Conservation (phyloP, 1,140 invertebrate species). For the Berghia stephanieae region DNA sequence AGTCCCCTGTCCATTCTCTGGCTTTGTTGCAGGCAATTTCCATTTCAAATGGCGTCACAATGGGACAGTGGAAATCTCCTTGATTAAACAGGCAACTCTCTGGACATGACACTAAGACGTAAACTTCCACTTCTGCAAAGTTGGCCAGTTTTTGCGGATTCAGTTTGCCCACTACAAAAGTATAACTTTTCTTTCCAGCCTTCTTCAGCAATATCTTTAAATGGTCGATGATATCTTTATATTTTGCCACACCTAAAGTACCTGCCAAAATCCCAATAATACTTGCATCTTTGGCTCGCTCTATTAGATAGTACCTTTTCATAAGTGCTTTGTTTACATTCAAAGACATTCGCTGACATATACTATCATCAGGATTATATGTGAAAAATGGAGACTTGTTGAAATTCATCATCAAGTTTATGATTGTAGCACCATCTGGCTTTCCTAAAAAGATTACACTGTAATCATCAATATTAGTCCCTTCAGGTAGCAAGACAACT, state of each 20-base stretch:
- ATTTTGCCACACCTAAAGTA: constrained; percentile 84
- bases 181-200: constrained; percentile 85
- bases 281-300: constrained; percentile 88
- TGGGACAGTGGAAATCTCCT: constrained; percentile 87
- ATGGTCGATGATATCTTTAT: constrained; percentile 79
- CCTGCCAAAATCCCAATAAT: constrained; percentile 88
- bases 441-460: constrained; percentile 72
- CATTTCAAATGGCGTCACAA: constrained; percentile 91
- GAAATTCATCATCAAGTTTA: constrained; percentile 70
- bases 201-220: constrained; percentile 78
- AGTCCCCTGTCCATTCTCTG: constrained; percentile 72
- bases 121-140: constrained; percentile 90
- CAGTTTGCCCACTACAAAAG: constrained; percentile 91
- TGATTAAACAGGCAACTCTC: constrained; percentile 84
- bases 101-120: constrained; percentile 88
- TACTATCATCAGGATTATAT: constrained; percentile 60
- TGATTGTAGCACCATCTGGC: constrained; percentile 66
- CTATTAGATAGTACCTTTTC: constrained; percentile 82
- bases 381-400: constrained; percentile 64
- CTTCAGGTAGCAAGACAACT: constrained; percentile 42
- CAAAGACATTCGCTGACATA: constrained; percentile 50
- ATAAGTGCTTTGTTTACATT: constrained; percentile 71
- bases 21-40: constrained; percentile 83
- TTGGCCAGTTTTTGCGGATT: constrained; percentile 93
- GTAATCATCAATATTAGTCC: constrained; percentile 62